A percentile compares a stretch with the other conserved stretches of the same genome.
These are phyloP conservation scores for Hemibagrus guttatus DNA, from an alignment of 2,797 vertebrate genomes.

Conservation along the genomic window DNA sequence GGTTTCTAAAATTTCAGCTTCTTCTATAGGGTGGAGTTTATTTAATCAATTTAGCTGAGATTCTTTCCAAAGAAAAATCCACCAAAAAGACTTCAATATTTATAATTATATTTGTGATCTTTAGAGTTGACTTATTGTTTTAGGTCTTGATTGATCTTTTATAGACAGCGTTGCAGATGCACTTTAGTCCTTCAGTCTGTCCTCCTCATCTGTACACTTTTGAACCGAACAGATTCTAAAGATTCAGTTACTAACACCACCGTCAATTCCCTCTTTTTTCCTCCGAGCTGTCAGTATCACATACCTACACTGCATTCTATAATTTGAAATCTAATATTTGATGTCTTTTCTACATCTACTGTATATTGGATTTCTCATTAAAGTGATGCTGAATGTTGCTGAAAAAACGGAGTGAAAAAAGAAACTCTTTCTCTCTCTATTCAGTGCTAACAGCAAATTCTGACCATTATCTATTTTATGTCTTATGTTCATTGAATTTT, in stretches of 20 bases:
- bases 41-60: not conserved
- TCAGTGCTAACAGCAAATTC: not conserved
- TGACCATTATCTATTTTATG: not conserved
- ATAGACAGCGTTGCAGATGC: not conserved
- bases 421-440: not conserved
- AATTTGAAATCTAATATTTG: not conserved
- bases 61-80: conserved; percentile 15
- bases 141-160: not conserved
- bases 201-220: not conserved
- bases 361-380: not conserved
- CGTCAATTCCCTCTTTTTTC: too few relatives aligned
- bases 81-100: not conserved
- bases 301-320: not conserved
- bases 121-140: not conserved
- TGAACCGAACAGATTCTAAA: not conserved
- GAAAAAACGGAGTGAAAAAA: not conserved
- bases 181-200: not conserved
- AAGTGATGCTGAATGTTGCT: not conserved
- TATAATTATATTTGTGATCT: not conserved
- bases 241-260: not conserved
- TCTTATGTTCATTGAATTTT: not conserved
- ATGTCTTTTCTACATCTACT: not conserved
- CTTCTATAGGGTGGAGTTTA: not conserved
- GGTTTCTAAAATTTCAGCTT: conserved; percentile 33
- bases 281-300: not conserved